Percentiles rank a stretch among this genome's conserved stretches.
Evolutionary conservation across 2,113 vertebrate genomes (phyloP).

Genomic region (Halichoerus grypus): DNA sequence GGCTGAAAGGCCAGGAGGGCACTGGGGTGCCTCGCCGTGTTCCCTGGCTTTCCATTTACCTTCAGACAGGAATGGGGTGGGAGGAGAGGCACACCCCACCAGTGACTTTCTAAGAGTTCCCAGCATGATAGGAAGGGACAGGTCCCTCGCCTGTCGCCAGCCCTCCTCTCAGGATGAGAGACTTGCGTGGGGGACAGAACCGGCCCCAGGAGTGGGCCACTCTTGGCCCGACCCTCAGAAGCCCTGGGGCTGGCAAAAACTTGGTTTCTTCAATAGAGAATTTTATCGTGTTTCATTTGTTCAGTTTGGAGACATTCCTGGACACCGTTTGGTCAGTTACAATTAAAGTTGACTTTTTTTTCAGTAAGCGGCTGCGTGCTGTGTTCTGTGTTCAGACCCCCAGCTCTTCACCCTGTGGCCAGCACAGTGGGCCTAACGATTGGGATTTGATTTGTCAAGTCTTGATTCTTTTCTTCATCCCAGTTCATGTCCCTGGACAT

Average conservation of each 20-base stretch:
- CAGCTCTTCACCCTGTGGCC: neutral
- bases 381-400: neutral
- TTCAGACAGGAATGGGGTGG: neutral
- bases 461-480: neutral
- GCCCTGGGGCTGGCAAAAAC: neutral
- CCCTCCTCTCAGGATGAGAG: neutral
- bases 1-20: neutral
- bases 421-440: neutral
- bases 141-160: neutral
- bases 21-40: neutral
- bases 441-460: neutral
- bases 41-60: neutral
- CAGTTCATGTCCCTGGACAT: neutral
- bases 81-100: neutral
- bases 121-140: neutral
- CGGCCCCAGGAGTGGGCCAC: neutral
- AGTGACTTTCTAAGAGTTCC: neutral
- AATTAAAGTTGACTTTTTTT: conserved; percentile 77
- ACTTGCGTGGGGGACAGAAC: neutral
- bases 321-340: conserved; percentile 55
- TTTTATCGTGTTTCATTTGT: conserved; percentile 67
- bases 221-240: neutral
- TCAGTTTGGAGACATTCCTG: conserved; percentile 63
- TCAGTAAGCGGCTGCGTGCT: neutral
- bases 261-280: conserved; percentile 64